Conservation (phyloP, 1,140 invertebrate species). For the Orius insidiosus region DNA sequence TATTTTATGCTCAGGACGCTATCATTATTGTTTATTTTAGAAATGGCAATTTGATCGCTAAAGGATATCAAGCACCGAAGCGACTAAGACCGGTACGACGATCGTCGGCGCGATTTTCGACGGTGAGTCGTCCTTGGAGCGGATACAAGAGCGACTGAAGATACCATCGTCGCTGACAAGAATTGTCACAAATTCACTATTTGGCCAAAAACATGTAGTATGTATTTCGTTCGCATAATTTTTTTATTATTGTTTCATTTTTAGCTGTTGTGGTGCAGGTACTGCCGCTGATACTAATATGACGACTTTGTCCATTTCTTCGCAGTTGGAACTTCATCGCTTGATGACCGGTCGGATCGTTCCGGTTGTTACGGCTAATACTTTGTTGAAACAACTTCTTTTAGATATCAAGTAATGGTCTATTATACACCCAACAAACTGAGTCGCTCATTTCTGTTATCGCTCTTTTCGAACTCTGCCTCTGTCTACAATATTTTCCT, state of each 20-base stretch:
- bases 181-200: conserved; percentile 93
- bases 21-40: conserved; percentile 37
- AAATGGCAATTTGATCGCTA: conserved; percentile 58
- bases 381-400: conserved; percentile 80
- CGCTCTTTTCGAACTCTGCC: too few species aligned
- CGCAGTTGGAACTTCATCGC: conserved; percentile 78
- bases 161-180: conserved; percentile 92
- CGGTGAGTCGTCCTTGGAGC: conserved; percentile 95
- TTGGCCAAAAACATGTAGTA: conserved; percentile 89
- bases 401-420: conserved; percentile 71
- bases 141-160: conserved; percentile 81
- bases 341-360: conserved; percentile 76
- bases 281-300: conserved; percentile 96
- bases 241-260: conserved; percentile 5
- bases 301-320: conserved; percentile 74
- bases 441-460: too few species aligned
- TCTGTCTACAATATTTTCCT: too few species aligned
- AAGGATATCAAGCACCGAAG: conserved; percentile 66
- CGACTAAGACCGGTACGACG: conserved; percentile 90
- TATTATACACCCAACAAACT: too few species aligned
- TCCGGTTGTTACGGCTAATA: conserved; percentile 73
- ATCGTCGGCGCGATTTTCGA: conserved; percentile 86
- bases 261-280: conserved; percentile 80
- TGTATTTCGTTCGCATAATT: conserved; percentile 26
- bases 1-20: too few species aligned